These are phyloP conservation scores for Drosophila subsilvestris DNA, from an alignment of 2,888 invertebrate genomes.

Conservation along the genomic window DNA sequence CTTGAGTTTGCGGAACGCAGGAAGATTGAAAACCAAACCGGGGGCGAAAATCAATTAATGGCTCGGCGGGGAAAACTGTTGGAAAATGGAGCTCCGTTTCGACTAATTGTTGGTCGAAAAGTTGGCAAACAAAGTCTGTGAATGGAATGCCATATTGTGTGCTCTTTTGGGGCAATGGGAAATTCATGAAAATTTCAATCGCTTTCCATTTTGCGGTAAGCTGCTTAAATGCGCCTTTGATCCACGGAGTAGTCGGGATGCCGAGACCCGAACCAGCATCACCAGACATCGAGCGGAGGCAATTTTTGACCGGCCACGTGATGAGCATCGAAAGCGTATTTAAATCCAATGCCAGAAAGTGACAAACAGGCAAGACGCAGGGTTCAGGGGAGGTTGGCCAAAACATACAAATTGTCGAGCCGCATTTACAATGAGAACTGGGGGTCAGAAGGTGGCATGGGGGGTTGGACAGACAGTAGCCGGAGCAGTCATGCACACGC, in stretches of 20 bases:
- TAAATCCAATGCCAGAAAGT: constrained; percentile 58
- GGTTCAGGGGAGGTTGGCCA: constrained; percentile 15
- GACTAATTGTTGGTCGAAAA: constrained; percentile 51
- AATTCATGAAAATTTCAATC: constrained; percentile 67
- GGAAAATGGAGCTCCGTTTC: constrained; percentile 20
- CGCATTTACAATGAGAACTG: constrained; percentile 15
- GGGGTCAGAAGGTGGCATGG: background rate
- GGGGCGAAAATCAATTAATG: constrained; percentile 70
- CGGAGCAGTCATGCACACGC: constrained; percentile 30
- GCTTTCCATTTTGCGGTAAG: constrained; percentile 66
- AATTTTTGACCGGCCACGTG: constrained; percentile 55
- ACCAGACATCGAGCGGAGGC: constrained; percentile 8
- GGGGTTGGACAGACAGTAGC: background rate
- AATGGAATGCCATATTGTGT: constrained; percentile 7
- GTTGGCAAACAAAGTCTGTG: constrained; percentile 13
- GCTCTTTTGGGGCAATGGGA: constrained; percentile 12
- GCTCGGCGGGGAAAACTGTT: constrained; percentile 21
- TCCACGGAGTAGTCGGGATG: constrained; percentile 42
- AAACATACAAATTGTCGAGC: constrained; percentile 21
- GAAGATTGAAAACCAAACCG: constrained; percentile 60
- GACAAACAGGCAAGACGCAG: constrained; percentile 60
- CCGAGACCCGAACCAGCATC: constrained; percentile 16
- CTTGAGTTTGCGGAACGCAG: background rate
- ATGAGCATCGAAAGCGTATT: constrained; percentile 71
- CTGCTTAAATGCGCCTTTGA: constrained; percentile 71